Evolutionary conservation across 2,888 invertebrate genomes (phyloP), one percentile per base, ranked within the genome.

Genomic region (Heliconius cydno): DNA sequence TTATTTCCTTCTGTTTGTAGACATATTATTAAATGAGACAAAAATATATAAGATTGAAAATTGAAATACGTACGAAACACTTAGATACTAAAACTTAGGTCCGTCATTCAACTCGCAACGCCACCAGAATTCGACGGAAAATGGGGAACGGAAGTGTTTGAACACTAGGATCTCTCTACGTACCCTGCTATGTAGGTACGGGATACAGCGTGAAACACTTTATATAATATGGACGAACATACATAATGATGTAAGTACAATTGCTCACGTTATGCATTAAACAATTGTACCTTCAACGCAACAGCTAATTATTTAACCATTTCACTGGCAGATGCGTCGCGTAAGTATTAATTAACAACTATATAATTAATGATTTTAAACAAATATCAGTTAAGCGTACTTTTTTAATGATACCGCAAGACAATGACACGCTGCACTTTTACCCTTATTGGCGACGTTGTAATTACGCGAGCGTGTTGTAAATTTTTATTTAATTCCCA

Each of bases 351-450:
- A 94, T 94, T 94, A 94, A 91, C 85, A 90, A 90, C 87, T 86
- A 88, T 88, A 87, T 94, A 94, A 94, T 94, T 93, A 93, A 92
- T 91, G 90, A 93, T 92, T 93, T 91, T 91, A 90, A 93, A 93
- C 94, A 94, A 95, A 94, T 93, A 94, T 92, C 90, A 92, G 90
- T 91, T 92, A 90, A 87, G 91, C 91, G 90, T 92, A 91, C 90
- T 86, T 89, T 92, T 94, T 92, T 94, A 94, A 94, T 94, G 92
- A 90, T 88, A 81, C 83, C 84, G 84, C 82, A 86, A 85, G 83
- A 87, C 92, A 93, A 92, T 92, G 89, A 92, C 88, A 91, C 84
- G 87, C 85, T 84, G 83, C 78, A 83, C 66, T 70, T 82, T 86
- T 85, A 84, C 84, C 85, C 86, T 86, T 85, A 85, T 84, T 22